A percentile compares a stretch with the other conserved stretches of the same genome.
Conservation (phyloP, 2,113 vertebrate species). For the Aspidoscelis tigris region DNA sequence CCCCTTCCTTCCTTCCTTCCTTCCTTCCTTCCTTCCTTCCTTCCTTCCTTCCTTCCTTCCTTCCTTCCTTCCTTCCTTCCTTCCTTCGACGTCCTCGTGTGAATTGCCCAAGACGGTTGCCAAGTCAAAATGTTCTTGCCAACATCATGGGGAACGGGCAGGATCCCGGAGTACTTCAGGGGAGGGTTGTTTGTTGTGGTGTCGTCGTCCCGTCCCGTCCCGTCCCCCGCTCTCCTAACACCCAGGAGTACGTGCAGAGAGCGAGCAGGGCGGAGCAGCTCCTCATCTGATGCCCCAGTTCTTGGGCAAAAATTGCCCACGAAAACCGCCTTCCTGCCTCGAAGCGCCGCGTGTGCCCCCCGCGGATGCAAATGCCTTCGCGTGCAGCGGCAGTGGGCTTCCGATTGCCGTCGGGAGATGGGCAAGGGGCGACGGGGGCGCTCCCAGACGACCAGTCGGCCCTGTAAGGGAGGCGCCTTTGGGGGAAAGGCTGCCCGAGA, state of each 20-base stretch:
- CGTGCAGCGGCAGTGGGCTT: neutral
- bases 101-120: neutral
- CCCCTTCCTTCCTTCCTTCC: too few relatives aligned
- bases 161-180: too few relatives aligned
- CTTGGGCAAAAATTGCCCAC: neutral
- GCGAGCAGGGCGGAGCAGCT: neutral
- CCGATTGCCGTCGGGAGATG: neutral
- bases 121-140: neutral
- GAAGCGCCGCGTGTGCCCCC: neutral
- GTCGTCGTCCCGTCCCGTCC: too few relatives aligned
- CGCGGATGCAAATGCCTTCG: neutral
- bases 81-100: too few relatives aligned
- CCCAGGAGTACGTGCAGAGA: slow-evolving; percentile 1
- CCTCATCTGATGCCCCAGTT: neutral
- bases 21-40: too few relatives aligned
- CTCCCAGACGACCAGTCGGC: too few relatives aligned
- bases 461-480: neutral
- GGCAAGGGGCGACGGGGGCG: fast-evolving
- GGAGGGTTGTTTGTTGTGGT: neutral
- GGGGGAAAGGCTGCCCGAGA: neutral
- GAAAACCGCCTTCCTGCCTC: neutral
- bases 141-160: neutral
- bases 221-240: too few relatives aligned
- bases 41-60: too few relatives aligned
- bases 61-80: too few relatives aligned